Evolutionary conservation across 1,140 invertebrate species (phyloP), one percentile per base, ranked within the genome.

Genomic region (Diploscapter pachys): DNA sequence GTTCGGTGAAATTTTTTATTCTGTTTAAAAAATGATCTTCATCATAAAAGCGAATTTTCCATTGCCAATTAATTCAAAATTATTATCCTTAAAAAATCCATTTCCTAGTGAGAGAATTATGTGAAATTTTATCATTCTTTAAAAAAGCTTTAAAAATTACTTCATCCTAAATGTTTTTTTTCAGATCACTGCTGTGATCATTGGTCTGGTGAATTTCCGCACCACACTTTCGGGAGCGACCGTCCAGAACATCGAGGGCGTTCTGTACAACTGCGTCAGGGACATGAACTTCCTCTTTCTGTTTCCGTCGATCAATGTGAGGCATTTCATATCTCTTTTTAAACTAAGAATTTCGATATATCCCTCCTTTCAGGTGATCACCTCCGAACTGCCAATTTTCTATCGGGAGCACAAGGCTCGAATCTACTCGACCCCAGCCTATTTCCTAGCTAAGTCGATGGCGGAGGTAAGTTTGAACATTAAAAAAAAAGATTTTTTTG

Each of bases 181-280:
- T 71, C 61, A 72, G 71, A 49, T 65, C 3, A 76, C 75, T 51
- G 75, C 77, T 4, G 50, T 77, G 31, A 56, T 77, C 56, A 72
- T 78, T 13, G 73, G 75, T 5, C 50, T 78, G 31, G 77, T 78
- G 5, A 72, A 77, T 54, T 77, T 63, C 57, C 69, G 64, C n/a
- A 63, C 56, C n/a, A 31, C 63, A 4, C 6, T 75, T 13, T 13
- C 3, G 4, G 67, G 83, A 3, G 61, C 93, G 80, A 93, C 93
- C 3, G 92, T 95, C 0, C 92, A 93, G 90, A 97, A 96, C 86
- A 93, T 96, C 72, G 96, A 95, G 84, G 95, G 95, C 63, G 93
- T 92, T 13, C 89, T 97, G 50, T 97, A 96, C 84, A 90, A 96
- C 71, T 91, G 95, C 83, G 88, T 96, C 3, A 94, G 92, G 4